Base-by-base conservation (phyloP, 2,888 invertebrate genomes). In the Nephrotoma flavescens region DNA sequence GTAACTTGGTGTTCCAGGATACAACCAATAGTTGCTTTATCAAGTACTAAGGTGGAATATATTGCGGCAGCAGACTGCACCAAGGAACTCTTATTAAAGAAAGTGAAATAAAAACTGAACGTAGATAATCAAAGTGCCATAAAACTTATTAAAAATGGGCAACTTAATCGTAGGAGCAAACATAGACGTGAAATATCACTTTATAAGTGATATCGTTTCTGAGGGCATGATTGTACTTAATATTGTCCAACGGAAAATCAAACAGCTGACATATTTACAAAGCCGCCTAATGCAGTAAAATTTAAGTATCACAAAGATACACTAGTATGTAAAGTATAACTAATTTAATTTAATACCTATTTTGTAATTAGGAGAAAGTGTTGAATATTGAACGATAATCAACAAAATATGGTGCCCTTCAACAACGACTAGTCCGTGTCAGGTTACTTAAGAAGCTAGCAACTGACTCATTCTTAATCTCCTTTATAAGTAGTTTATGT, bases 171-270 rank as follows among this genome's bases (percentile, higher is more conserved):
- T 19, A 71, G 86, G 52, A 86, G 87, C 4, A 87, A 86, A 52
- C 87, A 87, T 88, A 57, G 87, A 87, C 15, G 87, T 88, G n/a
- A 87, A 87, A 41, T 88, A 87, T 52, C 86, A 87, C n/a, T 87
- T 87, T 31, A 86, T 85, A 1, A 86, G 83, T 86, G 87, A 87
- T 2, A 86, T 87, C 85, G 31, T 87, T 42, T 84, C 87, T 4
- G 86, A 86, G 4, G 87, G 83, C 2, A 6, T 19, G 44, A 87
- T 88, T 44, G 41, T 4, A 4, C 9, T 87, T 45, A 31, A 86
- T 87, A 88, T 87, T 87, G 87, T 86, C 57, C 87, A 12, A 87
- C 87, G 86, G 87, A 86, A 57, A 86, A 87, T 9, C 88, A 88
- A 84, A 84, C 86, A 7, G 87, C 88, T 9, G 87, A 87, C 45